phyloP scores from a whole-genome alignment of 2,113 vertebrate genomes.

The human (Homo sapiens) region DNA sequence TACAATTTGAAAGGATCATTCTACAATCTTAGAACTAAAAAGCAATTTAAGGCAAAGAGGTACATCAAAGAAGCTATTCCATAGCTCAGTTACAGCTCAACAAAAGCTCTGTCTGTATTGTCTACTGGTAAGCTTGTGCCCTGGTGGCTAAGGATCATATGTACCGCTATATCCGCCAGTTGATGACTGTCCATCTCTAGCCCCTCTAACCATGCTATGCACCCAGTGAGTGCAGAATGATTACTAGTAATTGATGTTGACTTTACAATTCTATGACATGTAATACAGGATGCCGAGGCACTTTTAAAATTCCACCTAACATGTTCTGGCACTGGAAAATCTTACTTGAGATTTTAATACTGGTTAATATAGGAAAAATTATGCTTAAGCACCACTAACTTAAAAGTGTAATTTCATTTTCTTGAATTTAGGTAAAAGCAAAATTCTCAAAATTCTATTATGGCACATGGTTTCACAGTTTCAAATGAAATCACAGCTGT shows the following conservation, averaged over 20 bases:
- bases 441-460: slow-evolving; percentile 73
- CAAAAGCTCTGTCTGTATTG: slow-evolving; percentile 10
- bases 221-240: background rate
- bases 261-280: background rate
- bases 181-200: background rate
- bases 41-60: slow-evolving; percentile 55
- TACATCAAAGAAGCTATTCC: slow-evolving; percentile 56
- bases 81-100: slow-evolving; percentile 42
- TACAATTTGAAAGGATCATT: slow-evolving; percentile 52
- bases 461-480: slow-evolving; percentile 84
- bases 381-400: slow-evolving; percentile 65
- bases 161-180: background rate
- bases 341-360: slow-evolving; percentile 44
- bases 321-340: slow-evolving; percentile 6
- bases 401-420: slow-evolving; percentile 58
- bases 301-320: slow-evolving; percentile 39
- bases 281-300: background rate
- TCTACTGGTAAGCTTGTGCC: background rate
- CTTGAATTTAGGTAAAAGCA: slow-evolving; percentile 66
- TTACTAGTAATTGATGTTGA: background rate
- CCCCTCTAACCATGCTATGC: background rate
- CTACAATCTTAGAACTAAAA: slow-evolving; percentile 64
- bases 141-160: background rate
- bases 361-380: slow-evolving; percentile 54
- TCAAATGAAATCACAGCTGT: slow-evolving; percentile 82